Conservation (phyloP, 2,888 invertebrate genomes). For the Heteromurus nitidus region DNA sequence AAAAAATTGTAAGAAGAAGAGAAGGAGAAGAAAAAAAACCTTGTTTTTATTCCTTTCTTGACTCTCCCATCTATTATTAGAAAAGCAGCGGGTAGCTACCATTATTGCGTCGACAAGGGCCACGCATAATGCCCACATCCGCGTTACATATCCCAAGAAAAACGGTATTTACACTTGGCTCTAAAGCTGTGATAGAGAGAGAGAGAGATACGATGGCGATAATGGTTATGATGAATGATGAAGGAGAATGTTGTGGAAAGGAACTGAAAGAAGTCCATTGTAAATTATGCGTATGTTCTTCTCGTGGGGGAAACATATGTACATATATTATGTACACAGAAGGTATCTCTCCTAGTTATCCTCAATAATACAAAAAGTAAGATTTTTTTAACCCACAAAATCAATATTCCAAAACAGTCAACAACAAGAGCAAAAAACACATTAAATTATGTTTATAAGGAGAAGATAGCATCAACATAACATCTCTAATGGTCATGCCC, state of each 20-base stretch:
- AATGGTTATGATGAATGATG: neutral
- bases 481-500: slow-evolving; percentile 6
- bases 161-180: neutral
- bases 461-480: too few species aligned
- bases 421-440: slow-evolving; percentile 1
- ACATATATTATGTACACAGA: neutral
- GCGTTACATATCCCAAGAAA: neutral
- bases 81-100: neutral
- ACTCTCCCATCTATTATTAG: slow-evolving; percentile 4
- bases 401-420: slow-evolving; percentile 23
- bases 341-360: too few species aligned
- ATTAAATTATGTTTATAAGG: too few species aligned
- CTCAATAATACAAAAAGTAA: too few species aligned
- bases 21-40: neutral
- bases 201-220: neutral
- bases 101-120: neutral
- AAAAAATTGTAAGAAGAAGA: neutral
- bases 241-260: neutral
- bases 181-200: neutral
- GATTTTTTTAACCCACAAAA: slow-evolving; percentile 5
- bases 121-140: neutral
- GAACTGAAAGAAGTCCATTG: neutral
- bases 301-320: neutral
- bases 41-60: neutral
- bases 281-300: too few species aligned